Evolutionary conservation across 2,797 vertebrate species (phyloP), one percentile per base, ranked within the genome.

Genomic region (Oreortyx pictus): DNA sequence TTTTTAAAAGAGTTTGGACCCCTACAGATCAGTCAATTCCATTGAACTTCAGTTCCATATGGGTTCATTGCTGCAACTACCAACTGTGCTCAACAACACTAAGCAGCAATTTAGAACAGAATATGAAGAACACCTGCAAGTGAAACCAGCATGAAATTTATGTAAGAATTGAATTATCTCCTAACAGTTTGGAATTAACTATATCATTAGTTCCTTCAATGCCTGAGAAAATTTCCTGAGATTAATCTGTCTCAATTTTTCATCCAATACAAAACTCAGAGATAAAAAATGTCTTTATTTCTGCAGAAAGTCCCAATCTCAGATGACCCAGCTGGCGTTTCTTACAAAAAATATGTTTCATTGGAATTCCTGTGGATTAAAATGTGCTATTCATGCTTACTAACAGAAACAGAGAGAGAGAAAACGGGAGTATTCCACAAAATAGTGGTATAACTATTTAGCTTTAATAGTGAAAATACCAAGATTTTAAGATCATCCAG

Each of bases 121-220:
- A 61, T 23, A 64, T 11, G 62, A 86, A 70, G 52, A 89, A 81
- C 82, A 96, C 77, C 80, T 89, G 71, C 57, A 73, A 91, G 56
- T 54, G 77, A 95, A 92, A 89, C 5, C 75, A 83, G 47, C 50
- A 78, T 57, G 54, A 70, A 66, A 92, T 88, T 89, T 76, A 67
- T 81, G 85, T 44, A 78, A 66, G 56, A 81, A 84, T 2, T 65
- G 22, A 93, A 90, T 94, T 83, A 67, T 81, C 37, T 76, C 44
- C 44, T 70, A 88, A 83, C 62, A 54, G 25, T 44, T 65, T 65
- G 57, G 79, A 92, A 86, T 78, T 86, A 86, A 81, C 20, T 49
- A 29, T 37, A 78, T 73, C 31, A 86, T 64, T 78, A 88, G 44
- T 35, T 91, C 76, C 47, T 47, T n/a, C 11, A 20, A 43, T 27